A percentile compares a stretch with the other conserved stretches of the same genome.
Conservation (phyloP, 2,113 vertebrate genomes). For the Nesoenas mayeri region DNA sequence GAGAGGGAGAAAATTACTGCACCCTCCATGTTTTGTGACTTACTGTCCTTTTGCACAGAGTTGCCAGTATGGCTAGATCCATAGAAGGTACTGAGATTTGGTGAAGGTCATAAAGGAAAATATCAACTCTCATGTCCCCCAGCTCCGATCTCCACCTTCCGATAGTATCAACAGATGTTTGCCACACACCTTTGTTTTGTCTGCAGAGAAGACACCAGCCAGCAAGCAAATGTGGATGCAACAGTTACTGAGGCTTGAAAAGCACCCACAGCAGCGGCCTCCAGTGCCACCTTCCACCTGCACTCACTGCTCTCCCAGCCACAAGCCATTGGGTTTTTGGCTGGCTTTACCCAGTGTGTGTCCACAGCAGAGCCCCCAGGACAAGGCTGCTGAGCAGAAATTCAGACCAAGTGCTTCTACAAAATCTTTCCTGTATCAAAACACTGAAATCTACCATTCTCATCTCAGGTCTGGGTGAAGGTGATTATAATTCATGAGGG, state of each 20-base stretch:
- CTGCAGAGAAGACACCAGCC: not conserved
- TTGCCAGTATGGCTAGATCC: not conserved
- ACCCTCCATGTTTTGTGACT: not conserved
- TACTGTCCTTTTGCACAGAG: not conserved
- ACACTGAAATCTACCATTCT: not conserved
- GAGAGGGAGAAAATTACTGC: not conserved
- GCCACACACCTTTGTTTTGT: not conserved
- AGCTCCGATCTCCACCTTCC: not conserved
- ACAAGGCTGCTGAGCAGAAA: not conserved
- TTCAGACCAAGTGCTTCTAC: not conserved
- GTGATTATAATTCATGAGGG: not conserved
- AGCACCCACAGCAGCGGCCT: not conserved
- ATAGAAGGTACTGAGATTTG: not conserved
- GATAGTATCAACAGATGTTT: not conserved
- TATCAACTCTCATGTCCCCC: accelerated
- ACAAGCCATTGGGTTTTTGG: not conserved
- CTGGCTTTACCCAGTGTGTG: not conserved
- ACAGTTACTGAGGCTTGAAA: not conserved
- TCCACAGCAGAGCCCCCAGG: not conserved
- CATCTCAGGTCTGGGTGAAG: not conserved
- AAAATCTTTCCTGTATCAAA: not conserved
- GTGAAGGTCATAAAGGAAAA: not conserved
- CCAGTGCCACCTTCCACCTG: not conserved
- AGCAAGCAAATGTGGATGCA: not conserved
- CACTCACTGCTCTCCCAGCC: not conserved